Evolutionary conservation across 35 echinoderm and acorn worm genomes (phyloP).

Genomic region (Hemicentrotus pulcherrimus): DNA sequence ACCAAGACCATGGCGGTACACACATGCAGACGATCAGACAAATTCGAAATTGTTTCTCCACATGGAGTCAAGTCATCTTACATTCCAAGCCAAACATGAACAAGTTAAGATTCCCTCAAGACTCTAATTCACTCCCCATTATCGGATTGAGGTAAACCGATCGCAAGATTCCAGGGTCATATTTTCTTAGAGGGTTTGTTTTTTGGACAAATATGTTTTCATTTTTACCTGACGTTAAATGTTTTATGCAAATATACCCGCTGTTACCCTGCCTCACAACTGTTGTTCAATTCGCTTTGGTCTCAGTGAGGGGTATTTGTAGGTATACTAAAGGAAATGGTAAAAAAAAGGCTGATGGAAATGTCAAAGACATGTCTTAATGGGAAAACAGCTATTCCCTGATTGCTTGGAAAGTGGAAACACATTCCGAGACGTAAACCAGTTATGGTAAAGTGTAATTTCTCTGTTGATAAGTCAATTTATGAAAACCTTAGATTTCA

Average conservation of each 20-base stretch:
- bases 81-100: background rate
- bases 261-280: background rate
- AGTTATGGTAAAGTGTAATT: too few relatives aligned
- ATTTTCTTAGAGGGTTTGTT: background rate
- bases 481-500: too few relatives aligned
- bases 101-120: background rate
- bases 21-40: background rate
- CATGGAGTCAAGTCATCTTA: background rate
- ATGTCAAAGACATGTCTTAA: background rate
- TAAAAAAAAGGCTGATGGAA: background rate
- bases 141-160: background rate
- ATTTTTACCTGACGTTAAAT: background rate
- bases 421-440: too few relatives aligned
- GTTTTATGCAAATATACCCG: background rate
- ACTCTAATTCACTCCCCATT: background rate
- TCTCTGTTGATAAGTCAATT: too few relatives aligned
- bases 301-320: background rate
- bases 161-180: background rate
- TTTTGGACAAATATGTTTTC: background rate
- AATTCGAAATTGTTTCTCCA: background rate
- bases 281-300: background rate
- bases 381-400: too few relatives aligned
- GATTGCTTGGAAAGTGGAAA: too few relatives aligned
- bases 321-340: background rate
- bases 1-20: background rate